Evolutionary conservation across 2,888 invertebrate species (phyloP), one percentile per base, ranked within the genome.

Genomic region (Allophyes oxyacanthae): DNA sequence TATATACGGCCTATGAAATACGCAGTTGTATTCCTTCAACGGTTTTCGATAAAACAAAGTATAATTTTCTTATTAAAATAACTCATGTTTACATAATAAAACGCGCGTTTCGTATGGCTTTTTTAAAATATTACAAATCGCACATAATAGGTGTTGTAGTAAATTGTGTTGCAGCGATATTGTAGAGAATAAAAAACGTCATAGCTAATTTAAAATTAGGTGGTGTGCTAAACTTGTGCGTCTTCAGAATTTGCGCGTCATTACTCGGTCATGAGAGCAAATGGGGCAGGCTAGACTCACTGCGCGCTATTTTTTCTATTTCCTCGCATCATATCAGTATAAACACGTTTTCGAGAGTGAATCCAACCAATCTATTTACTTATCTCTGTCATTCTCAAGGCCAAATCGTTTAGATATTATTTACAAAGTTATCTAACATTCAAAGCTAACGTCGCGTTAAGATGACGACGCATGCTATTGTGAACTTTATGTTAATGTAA

Each of bases 391-490:
- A 50, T 65, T 67, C 58, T 67, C 85, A 85, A 89, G 89, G 89
- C 69, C 75, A 82, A 79, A 84, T 78, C 79, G 75, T 74, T 85
- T 85, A 85, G 81, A 83, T 84, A 80, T 72, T 84, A 80, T 83
- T 83, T 82, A 82, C 78, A 68, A 63, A 66, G 75, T 82, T 86
- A 84, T 84, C 81, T 78, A 77, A 78, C 66, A 71, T 51, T 70
- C 44, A 60, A 55, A 66, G 61, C 64, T 72, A 67, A 43, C 63
- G 43, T 64, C 44, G 46, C 49, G 46, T 64, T 54, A 49, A 48
- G 2, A 34, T n/a, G 26, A 36, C 43, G 20, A 26, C 55, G 14
- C 36, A 67, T 53, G 43, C 40, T 41, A 52, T 60, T 54, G 13
- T 72, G 34, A 61, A 49, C 54, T 68, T 56, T 75, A 69, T 30